Percentiles rank a stretch among this genome's conserved stretches.
Evolutionary conservation across 1,140 invertebrate species (phyloP).

Genomic region (Reticulitermes speratus): DNA sequence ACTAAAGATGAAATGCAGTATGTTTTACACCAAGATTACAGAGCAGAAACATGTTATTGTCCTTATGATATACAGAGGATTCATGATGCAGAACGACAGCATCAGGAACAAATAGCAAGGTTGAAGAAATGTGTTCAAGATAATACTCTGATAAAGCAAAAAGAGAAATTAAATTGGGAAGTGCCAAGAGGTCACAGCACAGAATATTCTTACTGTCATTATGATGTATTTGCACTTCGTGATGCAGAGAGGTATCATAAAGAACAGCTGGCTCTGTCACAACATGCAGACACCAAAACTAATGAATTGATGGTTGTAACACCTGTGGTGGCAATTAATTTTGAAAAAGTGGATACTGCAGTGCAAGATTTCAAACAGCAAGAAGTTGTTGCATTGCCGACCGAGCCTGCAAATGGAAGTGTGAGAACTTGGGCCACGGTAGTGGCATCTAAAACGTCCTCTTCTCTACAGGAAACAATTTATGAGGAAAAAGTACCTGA

Average conservation of each 20-base stretch:
- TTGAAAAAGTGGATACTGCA: not conserved
- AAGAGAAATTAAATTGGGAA: not conserved
- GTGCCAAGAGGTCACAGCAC: not conserved
- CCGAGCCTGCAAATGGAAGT: not conserved
- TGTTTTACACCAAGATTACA: not conserved
- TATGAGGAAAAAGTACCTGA: not conserved
- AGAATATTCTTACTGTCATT: not conserved
- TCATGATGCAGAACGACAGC: conserved; percentile 13
- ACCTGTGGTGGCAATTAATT: not conserved
- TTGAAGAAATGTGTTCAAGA: not conserved
- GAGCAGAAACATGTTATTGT: not conserved
- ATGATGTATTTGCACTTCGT: not conserved
- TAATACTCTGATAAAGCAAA: not conserved
- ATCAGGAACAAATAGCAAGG: not conserved
- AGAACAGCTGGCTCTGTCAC: not conserved
- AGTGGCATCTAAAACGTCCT: not conserved
- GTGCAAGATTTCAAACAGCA: not conserved
- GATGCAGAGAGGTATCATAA: not conserved
- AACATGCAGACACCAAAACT: not conserved
- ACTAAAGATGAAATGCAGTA: not conserved
- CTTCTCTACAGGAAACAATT: not conserved
- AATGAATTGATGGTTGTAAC: not conserved
- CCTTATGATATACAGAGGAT: not conserved
- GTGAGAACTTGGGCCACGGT: not conserved
- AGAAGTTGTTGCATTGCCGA: too few relatives aligned